Percentiles rank a stretch among this genome's conserved stretches.
Evolutionary conservation across 2,888 invertebrate genomes (phyloP).

Genomic region (Diabrotica balteata): DNA sequence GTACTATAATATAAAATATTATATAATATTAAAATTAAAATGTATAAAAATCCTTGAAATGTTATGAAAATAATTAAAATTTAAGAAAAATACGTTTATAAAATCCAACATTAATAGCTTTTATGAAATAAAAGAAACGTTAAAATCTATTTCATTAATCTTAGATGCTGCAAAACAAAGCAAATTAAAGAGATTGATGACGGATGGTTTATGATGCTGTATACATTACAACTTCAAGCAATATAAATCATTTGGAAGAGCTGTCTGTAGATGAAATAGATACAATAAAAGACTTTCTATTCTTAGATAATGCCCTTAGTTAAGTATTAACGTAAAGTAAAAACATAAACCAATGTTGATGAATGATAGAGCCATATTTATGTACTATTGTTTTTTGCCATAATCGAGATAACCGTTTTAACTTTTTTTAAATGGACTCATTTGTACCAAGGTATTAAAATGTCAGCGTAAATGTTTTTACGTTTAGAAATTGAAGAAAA

Average conservation of each 20-base stretch:
- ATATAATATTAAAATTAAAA: too few relatives aligned
- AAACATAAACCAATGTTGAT: too few relatives aligned
- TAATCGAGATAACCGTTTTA: too few relatives aligned
- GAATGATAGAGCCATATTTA: too few relatives aligned
- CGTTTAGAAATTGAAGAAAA: too few relatives aligned
- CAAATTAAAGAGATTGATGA: constrained; percentile 19
- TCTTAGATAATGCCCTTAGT: constrained; percentile 7
- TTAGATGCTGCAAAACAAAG: constrained; percentile 14
- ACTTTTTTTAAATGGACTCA: too few relatives aligned
- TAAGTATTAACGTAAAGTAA: too few relatives aligned
- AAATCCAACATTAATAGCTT: not conserved
- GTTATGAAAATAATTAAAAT: not conserved
- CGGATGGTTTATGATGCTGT: constrained; percentile 11
- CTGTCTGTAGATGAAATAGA: constrained; percentile 16
- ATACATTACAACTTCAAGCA: constrained; percentile 20
- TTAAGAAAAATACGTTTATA: not conserved
- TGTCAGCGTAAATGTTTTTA: too few relatives aligned
- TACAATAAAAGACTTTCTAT: constrained; percentile 21
- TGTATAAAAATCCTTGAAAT: too few relatives aligned
- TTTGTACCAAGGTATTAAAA: too few relatives aligned
- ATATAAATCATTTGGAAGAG: constrained; percentile 23
- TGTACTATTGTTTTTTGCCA: too few relatives aligned
- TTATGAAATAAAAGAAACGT: not conserved
- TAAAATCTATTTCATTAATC: constrained; percentile 11
- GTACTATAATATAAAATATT: too few relatives aligned